These are phyloP conservation scores for Bombyx huttoni DNA, from an alignment of 2,888 invertebrate species.

Conservation along the genomic window DNA sequence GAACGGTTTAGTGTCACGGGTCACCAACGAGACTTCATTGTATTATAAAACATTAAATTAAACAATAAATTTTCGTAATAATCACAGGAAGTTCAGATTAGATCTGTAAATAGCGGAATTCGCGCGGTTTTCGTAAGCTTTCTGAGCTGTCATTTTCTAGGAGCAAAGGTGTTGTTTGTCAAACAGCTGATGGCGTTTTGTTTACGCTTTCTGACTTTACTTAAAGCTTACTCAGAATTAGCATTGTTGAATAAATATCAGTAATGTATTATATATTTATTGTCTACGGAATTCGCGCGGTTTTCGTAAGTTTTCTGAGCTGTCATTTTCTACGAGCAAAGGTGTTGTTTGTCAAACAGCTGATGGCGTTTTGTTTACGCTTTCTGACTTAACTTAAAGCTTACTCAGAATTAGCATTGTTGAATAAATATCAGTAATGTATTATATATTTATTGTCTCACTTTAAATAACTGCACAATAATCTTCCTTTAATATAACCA, in stretches of 20 bases:
- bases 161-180: neutral
- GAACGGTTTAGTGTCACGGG: neutral
- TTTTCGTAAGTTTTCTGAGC: neutral
- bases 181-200: neutral
- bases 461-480: neutral
- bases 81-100: neutral
- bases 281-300: neutral
- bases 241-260: no score
- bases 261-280: no score
- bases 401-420: no score
- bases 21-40: neutral
- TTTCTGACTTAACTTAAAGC: neutral
- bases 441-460: neutral
- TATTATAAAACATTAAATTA: neutral
- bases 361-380: neutral
- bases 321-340: neutral
- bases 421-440: no score
- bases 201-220: neutral
- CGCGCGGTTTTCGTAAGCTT: neutral
- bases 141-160: neutral
- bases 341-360: neutral
- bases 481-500: neutral
- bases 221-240: neutral
- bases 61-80: neutral
- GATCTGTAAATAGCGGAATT: neutral